A percentile compares a stretch with the other conserved stretches of the same genome.
These are phyloP conservation scores for Telmatherina bonti DNA, from an alignment of 2,797 vertebrate genomes.

Conservation along the genomic window DNA sequence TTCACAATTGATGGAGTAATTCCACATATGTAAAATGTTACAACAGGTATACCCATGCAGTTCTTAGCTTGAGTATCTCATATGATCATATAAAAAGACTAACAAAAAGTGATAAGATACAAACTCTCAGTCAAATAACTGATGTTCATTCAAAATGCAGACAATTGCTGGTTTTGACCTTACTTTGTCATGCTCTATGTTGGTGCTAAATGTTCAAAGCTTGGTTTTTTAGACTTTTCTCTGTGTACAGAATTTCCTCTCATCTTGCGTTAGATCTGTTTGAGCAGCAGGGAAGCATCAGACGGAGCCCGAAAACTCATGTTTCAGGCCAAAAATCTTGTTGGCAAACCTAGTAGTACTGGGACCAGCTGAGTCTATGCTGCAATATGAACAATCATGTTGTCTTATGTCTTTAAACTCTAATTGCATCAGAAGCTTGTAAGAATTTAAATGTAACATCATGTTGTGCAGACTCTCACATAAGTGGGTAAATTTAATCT, in stretches of 20 bases:
- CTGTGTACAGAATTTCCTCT: not conserved
- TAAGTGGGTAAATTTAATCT: not conserved
- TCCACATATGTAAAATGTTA: conserved; percentile 18
- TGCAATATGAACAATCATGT: not conserved
- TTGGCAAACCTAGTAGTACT: conserved; percentile 2
- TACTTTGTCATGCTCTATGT: not conserved
- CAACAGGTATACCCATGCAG: no score
- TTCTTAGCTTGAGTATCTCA: not conserved
- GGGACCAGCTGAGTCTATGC: not conserved
- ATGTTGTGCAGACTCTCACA: not conserved
- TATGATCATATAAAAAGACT: not conserved
- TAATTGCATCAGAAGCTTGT: not conserved
- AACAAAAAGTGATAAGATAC: not conserved
- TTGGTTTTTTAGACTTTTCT: not conserved
- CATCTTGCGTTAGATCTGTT: not conserved
- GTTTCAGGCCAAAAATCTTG: conserved; percentile 1
- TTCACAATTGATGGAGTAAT: conserved; percentile 3
- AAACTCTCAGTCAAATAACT: not conserved
- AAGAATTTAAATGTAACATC: not conserved
- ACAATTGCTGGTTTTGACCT: not conserved
- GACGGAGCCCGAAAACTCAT: not conserved
- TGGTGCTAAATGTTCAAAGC: not conserved
- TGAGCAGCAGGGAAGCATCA: conserved; percentile 1
- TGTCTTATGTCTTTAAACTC: not conserved
- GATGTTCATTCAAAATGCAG: not conserved